These are phyloP conservation scores for Hylia prasina DNA, from an alignment of 2,113 vertebrate genomes.

Conservation along the genomic window DNA sequence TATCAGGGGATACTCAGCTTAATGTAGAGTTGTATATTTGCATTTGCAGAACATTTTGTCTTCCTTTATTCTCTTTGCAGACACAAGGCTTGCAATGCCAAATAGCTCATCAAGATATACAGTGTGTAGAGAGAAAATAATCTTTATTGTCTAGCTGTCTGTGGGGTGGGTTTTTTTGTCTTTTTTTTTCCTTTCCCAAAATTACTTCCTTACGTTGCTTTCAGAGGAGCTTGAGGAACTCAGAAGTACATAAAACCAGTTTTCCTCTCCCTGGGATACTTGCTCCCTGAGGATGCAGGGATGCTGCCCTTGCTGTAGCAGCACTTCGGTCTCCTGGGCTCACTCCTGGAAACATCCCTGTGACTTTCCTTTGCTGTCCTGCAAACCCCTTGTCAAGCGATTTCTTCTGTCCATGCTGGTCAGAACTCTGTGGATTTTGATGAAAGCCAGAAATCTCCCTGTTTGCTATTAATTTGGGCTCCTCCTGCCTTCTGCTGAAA, in stretches of 20 bases:
- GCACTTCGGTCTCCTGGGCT: not conserved
- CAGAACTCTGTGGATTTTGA: not conserved
- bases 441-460: conserved; percentile 5
- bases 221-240: not conserved
- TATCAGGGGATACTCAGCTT: conserved; percentile 26
- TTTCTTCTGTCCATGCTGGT: not conserved
- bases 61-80: conserved; percentile 41
- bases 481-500: not conserved
- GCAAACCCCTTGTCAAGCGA: not conserved
- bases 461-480: not conserved
- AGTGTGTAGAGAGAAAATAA: not conserved
- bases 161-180: not conserved
- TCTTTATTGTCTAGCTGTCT: not conserved
- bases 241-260: not conserved
- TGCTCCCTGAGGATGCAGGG: not conserved
- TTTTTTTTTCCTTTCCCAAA: not conserved
- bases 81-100: conserved; percentile 2
- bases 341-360: not conserved
- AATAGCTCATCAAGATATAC: conserved; percentile 4
- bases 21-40: conserved; percentile 37
- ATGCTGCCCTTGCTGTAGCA: not conserved
- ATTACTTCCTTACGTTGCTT: not conserved
- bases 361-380: not conserved
- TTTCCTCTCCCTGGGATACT: not conserved
- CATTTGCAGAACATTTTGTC: conserved; percentile 54